Conservation (phyloP, 2,888 invertebrate genomes). For the Plebejus anna region DNA sequence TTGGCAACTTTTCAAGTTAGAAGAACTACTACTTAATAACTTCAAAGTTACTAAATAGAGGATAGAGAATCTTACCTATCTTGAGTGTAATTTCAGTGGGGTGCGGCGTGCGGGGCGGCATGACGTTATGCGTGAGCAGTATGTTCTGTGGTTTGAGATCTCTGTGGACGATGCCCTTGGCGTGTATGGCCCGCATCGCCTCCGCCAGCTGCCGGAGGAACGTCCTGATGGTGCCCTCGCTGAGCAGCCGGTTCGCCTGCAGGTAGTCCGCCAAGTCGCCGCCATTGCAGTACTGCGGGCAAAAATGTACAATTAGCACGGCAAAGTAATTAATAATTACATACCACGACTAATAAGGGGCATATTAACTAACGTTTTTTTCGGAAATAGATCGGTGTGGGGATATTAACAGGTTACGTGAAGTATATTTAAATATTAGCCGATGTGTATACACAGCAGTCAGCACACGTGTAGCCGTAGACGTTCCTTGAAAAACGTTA, state of each 20-base stretch:
- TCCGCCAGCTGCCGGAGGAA: conserved; percentile 98
- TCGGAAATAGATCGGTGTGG: neutral
- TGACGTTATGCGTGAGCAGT: conserved; percentile 90
- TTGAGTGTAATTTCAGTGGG: conserved; percentile 94
- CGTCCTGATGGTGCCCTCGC: conserved; percentile 97
- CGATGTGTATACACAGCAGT: neutral
- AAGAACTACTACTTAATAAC: neutral
- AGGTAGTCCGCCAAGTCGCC: conserved; percentile 99
- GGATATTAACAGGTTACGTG: neutral
- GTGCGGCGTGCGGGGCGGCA: conserved; percentile 82
- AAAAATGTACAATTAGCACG: conserved; percentile 15
- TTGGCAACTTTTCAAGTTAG: neutral
- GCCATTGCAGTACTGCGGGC: conserved; percentile 95
- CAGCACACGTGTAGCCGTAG: neutral
- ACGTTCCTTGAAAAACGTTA: conserved; percentile 4
- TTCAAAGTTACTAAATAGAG: neutral
- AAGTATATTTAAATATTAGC: neutral
- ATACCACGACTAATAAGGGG: neutral
- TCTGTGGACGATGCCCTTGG: conserved; percentile 98
- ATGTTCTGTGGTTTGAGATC: conserved; percentile 99
- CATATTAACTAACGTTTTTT: neutral
- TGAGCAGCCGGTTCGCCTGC: conserved; percentile 94
- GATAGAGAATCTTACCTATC: conserved; percentile 80
- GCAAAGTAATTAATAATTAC: neutral
- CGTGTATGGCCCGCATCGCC: conserved; percentile 98